Conservation (phyloP, 2,797 vertebrate species). For the Anableps anableps region DNA sequence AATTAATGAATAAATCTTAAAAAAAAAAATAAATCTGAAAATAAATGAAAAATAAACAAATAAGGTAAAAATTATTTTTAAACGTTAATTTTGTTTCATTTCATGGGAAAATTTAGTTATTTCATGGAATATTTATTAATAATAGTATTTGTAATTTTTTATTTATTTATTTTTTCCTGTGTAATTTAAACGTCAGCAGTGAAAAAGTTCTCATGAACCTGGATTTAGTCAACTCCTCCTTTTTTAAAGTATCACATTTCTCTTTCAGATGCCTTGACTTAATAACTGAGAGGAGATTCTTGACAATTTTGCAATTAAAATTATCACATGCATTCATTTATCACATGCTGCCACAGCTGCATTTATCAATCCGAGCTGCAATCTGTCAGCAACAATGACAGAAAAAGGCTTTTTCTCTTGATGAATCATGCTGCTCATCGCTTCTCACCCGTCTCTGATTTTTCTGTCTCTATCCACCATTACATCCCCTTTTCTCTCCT, state of each 20-base stretch:
- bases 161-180: not conserved
- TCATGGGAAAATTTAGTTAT: too few species aligned
- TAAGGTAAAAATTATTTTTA: too few species aligned
- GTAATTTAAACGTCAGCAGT: not conserved
- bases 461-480: not conserved
- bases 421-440: slow-evolving; percentile 30
- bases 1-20: too few species aligned
- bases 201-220: not conserved
- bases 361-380: slow-evolving; percentile 37
- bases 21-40: too few species aligned
- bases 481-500: slow-evolving; percentile 2
- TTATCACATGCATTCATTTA: not conserved
- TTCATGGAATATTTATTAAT: too few species aligned
- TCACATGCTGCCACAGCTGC: not conserved
- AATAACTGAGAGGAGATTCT: not conserved
- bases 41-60: too few species aligned
- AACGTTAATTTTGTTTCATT: too few species aligned
- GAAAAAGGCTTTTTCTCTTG: slow-evolving; percentile 20
- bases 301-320: not conserved
- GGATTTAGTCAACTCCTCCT: not conserved
- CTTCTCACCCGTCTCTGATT: slow-evolving; percentile 24
- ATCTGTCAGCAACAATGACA: not conserved
- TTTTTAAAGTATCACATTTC: not conserved
- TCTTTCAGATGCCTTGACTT: not conserved
- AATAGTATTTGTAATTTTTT: too few species aligned